Percentiles rank a stretch among this genome's conserved stretches.
Evolutionary conservation across 1,140 invertebrate genomes (phyloP).

Genomic region (Ptiloglossa arizonensis): DNA sequence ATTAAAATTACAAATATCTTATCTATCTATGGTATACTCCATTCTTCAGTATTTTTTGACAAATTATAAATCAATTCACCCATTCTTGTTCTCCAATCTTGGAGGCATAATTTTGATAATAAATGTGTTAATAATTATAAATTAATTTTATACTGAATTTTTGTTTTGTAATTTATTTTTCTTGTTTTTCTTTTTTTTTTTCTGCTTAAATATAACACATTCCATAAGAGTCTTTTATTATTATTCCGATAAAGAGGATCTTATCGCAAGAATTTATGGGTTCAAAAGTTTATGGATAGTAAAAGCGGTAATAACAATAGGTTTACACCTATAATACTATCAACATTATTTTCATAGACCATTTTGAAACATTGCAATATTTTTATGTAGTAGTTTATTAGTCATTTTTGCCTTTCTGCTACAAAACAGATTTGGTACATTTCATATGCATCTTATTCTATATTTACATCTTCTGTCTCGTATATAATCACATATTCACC

Average conservation of each 20-base stretch:
- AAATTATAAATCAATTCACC: too few relatives aligned
- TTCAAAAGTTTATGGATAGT: constrained; percentile 28
- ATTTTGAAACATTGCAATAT: background rate
- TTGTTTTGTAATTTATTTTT: background rate
- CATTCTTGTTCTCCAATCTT: too few relatives aligned
- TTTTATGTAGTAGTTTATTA: background rate
- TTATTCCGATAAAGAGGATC: constrained; percentile 16
- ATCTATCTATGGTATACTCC: too few relatives aligned
- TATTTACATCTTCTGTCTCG: too few relatives aligned
- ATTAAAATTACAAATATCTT: too few relatives aligned
- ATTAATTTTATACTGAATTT: background rate
- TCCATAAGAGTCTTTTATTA: background rate
- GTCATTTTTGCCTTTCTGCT: background rate
- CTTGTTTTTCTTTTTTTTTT: background rate
- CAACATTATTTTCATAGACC: background rate
- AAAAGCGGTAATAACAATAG: constrained; percentile 27
- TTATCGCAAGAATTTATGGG: constrained; percentile 9
- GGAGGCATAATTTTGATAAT: too few relatives aligned
- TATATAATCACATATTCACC: too few relatives aligned
- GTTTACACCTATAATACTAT: background rate
- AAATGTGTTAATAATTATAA: too few relatives aligned
- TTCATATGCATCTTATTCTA: too few relatives aligned
- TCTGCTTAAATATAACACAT: background rate
- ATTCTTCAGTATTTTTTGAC: too few relatives aligned
- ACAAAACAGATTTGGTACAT: background rate